phyloP scores from a whole-genome alignment of 2,888 invertebrate genomes.

The Druceiella hillmani region DNA sequence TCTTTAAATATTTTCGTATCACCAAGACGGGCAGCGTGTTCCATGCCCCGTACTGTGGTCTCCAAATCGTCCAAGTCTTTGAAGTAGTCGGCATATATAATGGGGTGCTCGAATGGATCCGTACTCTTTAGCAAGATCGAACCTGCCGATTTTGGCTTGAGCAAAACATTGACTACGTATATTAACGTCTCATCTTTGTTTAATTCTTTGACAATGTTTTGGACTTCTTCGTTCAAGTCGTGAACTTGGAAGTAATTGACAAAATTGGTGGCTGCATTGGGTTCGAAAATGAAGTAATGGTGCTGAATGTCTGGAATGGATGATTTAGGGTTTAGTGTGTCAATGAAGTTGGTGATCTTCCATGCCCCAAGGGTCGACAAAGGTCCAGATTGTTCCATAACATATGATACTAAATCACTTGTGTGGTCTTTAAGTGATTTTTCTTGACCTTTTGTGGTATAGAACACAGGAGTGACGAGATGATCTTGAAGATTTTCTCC shows the following conservation, averaged over 20 bases:
- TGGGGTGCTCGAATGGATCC: slow-evolving; percentile 59
- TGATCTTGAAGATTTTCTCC: slow-evolving; percentile 55
- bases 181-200: neutral
- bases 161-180: slow-evolving; percentile 19
- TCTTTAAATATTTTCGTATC: neutral
- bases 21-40: neutral
- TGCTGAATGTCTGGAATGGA: slow-evolving; percentile 30
- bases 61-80: slow-evolving; percentile 30
- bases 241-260: slow-evolving; percentile 13
- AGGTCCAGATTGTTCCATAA: slow-evolving; percentile 25
- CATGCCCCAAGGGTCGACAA: slow-evolving; percentile 30
- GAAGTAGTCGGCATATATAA: slow-evolving; percentile 63
- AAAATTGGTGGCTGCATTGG: slow-evolving; percentile 14
- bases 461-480: slow-evolving; percentile 32
- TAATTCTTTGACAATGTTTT: neutral
- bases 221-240: slow-evolving; percentile 18
- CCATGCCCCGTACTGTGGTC: neutral
- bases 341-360: slow-evolving; percentile 15
- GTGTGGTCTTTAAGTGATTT: neutral
- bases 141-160: slow-evolving; percentile 46
- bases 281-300: slow-evolving; percentile 23
- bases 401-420: slow-evolving; percentile 6
- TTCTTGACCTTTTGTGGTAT: slow-evolving; percentile 17
- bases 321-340: slow-evolving; percentile 15
- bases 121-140: slow-evolving; percentile 48